Evolutionary conservation across 1,140 invertebrate species (phyloP).

Genomic region (Drosophila santomea): DNA sequence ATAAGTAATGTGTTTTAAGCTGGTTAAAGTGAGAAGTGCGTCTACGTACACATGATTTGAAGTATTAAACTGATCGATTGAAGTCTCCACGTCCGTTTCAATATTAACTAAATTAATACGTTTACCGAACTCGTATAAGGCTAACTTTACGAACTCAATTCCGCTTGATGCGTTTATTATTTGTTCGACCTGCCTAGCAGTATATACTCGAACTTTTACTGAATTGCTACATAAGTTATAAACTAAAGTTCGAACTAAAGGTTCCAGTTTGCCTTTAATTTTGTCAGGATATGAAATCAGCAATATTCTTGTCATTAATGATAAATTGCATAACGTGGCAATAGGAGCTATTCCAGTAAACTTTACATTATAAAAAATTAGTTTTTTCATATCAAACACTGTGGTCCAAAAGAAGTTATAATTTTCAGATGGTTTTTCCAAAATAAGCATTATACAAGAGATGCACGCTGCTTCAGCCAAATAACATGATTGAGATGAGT

Average conservation of each 20-base stretch:
- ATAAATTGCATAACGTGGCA: constrained; percentile 88
- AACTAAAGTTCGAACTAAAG: constrained; percentile 88
- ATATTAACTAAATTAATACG: constrained; percentile 87
- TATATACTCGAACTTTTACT: constrained; percentile 78
- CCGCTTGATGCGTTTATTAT: constrained; percentile 57
- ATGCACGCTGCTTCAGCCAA: constrained; percentile 93
- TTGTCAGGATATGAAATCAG: constrained; percentile 87
- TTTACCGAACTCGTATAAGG: constrained; percentile 87
- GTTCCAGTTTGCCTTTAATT: constrained; percentile 86
- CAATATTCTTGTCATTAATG: constrained; percentile 88
- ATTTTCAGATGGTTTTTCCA: constrained; percentile 81
- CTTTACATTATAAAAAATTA: constrained; percentile 93
- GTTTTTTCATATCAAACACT: constrained; percentile 90
- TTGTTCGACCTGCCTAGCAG: constrained; percentile 70
- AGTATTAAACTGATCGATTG: constrained; percentile 84
- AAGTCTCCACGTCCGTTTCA: constrained; percentile 80
- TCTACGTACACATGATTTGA: constrained; percentile 70
- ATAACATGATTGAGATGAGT: constrained; percentile 86
- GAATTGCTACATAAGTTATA: constrained; percentile 86
- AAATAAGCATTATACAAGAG: constrained; percentile 90
- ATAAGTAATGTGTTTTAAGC: constrained; percentile 81
- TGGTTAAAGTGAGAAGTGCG: constrained; percentile 67
- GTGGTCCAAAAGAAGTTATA: constrained; percentile 88
- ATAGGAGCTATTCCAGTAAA: constrained; percentile 89
- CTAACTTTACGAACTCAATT: constrained; percentile 79